Conservation (phyloP, 2,888 invertebrate species). For the Meteorus colon region DNA sequence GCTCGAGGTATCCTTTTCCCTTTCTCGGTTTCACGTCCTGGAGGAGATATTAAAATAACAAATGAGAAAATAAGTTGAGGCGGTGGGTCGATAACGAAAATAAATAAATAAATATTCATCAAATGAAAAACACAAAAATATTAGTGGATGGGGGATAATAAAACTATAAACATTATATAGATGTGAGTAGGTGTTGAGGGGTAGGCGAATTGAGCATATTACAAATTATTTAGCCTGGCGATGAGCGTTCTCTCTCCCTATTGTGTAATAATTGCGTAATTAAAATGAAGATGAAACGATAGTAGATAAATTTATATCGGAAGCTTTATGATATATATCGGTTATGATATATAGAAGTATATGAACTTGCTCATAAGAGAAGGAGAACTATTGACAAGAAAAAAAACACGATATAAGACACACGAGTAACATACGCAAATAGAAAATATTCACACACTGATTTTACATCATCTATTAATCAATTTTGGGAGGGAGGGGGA, state of each 20-base stretch:
- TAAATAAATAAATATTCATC: slow-evolving; percentile 2
- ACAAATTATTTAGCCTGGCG: slow-evolving; percentile 52
- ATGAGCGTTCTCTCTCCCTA: slow-evolving; percentile 47
- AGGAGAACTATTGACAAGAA: background rate
- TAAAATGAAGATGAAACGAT: background rate
- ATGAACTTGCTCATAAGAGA: background rate
- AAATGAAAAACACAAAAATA: background rate
- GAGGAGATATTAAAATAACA: slow-evolving; percentile 63
- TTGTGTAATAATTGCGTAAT: background rate
- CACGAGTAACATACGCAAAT: background rate
- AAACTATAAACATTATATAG: slow-evolving; percentile 10
- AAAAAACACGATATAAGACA: background rate
- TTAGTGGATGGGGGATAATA: slow-evolving; percentile 8
- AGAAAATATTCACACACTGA: background rate
- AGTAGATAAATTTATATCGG: slow-evolving; percentile 8
- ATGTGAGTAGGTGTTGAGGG: slow-evolving; percentile 14
- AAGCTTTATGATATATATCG: slow-evolving; percentile 2
- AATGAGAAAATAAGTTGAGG: background rate
- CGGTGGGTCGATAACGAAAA: slow-evolving; percentile 6
- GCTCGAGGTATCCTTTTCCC: slow-evolving; percentile 67
- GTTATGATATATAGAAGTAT: background rate
- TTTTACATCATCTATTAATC: no score
- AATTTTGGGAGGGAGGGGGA: no score
- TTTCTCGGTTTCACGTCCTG: slow-evolving; percentile 68
- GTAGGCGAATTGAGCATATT: slow-evolving; percentile 20